Evolutionary conservation across 2,113 vertebrate genomes (phyloP), one percentile per base, ranked within the genome.

Genomic region (Nothocercus nigrocapillus): DNA sequence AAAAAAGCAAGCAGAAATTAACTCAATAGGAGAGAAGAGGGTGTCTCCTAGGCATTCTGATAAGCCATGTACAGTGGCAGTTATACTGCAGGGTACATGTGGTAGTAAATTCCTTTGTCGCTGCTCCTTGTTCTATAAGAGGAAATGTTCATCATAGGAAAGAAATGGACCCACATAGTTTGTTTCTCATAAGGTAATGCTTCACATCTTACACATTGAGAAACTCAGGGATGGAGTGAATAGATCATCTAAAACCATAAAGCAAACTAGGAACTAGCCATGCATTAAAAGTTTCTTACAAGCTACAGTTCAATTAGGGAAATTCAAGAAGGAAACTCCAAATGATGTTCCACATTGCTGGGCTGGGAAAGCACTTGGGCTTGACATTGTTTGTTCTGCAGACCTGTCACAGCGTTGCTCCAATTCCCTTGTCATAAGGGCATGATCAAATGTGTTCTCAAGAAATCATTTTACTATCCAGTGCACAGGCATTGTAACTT

Each of bases 1-100:
- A 9, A 51, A 89, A 67, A 86, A 89, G 42, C 15, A 32, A 36
- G 18, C 6, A 72, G 40, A 61, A 49, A 54, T 59, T 19, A 61
- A 61, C 11, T 54, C 19, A 10, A 1, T 0, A 16, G 18, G 2
- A 4, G 8, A 73, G 6, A 2, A 13, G 4, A 68, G 0, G 1
- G 64, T 30, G 8, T 63, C 11, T 69, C 25, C 40, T 12, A 4
- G 30, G 8, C 15, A 17, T 34, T 86, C 32, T 63, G n/a, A 13
- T 44, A 49, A 28, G 14, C 58, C 9, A 13, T 5, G 5, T 5
- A 70, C 18, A 81, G 19, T 24, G 64, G 56, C 58, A 82, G 15
- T 84, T 54, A 59, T 20, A 54, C 8, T 56, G 77, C 11, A 62
- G 34, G 30, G 38, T 8, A 42, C 27, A 21, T 18, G 1, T 6